Evolutionary conservation across 1,140 invertebrate genomes (phyloP).

Genomic region (Phymastichus coffea): DNA sequence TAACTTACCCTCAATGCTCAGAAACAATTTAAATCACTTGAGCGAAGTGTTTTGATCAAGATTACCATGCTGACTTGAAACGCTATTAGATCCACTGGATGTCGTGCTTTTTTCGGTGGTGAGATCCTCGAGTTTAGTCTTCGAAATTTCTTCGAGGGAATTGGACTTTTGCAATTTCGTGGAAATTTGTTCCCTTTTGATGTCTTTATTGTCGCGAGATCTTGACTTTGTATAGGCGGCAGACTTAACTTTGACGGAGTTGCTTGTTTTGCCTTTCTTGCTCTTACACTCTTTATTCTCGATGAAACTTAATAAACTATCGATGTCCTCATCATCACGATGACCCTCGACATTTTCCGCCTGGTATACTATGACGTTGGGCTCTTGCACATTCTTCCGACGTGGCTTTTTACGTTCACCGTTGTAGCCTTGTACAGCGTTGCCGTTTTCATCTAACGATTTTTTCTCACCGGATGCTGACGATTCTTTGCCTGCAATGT

Average conservation of each 20-base stretch:
- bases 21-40: neutral
- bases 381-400: slow-evolving; percentile 60
- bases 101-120: slow-evolving; percentile 53
- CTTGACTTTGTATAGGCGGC: slow-evolving; percentile 47
- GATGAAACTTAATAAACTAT: slow-evolving; percentile 58
- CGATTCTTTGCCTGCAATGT: slow-evolving; percentile 43
- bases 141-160: slow-evolving; percentile 71
- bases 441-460: slow-evolving; percentile 67
- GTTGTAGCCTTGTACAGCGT: slow-evolving; percentile 61
- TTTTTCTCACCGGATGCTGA: slow-evolving; percentile 55
- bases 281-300: slow-evolving; percentile 54
- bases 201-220: slow-evolving; percentile 48
- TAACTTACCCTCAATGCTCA: neutral
- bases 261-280: slow-evolving; percentile 47
- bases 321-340: slow-evolving; percentile 63
- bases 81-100: slow-evolving; percentile 47
- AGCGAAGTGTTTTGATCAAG: slow-evolving; percentile 1
- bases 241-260: slow-evolving; percentile 46
- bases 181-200: slow-evolving; percentile 51
- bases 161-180: slow-evolving; percentile 64
- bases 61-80: slow-evolving; percentile 51
- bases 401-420: slow-evolving; percentile 55
- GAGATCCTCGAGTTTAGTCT: slow-evolving; percentile 68
- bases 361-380: slow-evolving; percentile 65
- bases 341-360: slow-evolving; percentile 67